Base-by-base conservation (phyloP, 2,113 vertebrate genomes). In the Lynx canadensis region DNA sequence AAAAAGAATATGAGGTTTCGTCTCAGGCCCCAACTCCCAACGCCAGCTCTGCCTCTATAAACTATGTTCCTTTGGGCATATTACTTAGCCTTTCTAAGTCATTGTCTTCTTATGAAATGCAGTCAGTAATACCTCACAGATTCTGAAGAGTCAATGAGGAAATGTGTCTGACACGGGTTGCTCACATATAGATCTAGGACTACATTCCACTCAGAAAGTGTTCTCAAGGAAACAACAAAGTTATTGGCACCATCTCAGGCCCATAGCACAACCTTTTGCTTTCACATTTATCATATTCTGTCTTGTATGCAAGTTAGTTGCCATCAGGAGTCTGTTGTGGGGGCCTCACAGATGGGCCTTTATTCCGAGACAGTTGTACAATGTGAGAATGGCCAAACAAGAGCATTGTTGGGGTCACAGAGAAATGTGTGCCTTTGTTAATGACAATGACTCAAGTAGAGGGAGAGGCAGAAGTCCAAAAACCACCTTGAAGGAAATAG, bases 161-260 rank as follows among this genome's bases (percentile, higher is more conserved):
- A 55, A 23, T 14, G 3, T 81, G 33, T 48, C 16, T 45, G 7
- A 83, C 29, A 36, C 8, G 33, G 52, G 31, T 7, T 60, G 31
- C 19, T 10, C 66, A 76, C 1, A 29, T 36, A 63, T 66, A 81
- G 87, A 36, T 13, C 23, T 5, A 38, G 19, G 5, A 36, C 48
- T 41, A 48, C 50, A 1, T 4, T 82, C 21, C 36, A 11, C 12
- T 82, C 31, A 36, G 31, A 87, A 87, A 16, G 31, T 15, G 8
- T 15, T 52, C 7, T 41, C 14, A 27, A 73, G 41, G 23, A 6
- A 69, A 66, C 45, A 86, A 79, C 55, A 29, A 41, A 41, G 4
- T 13, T 19, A 1, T 0, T 25, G 21, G 13, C 2, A 65, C 11
- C 19, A 5, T 31, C 41, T 14, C 7, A 0, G 6, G 7, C 25